Evolutionary conservation across 2,797 vertebrate genomes (phyloP), one percentile per base, ranked within the genome.

Genomic region (Streptopelia turtur): DNA sequence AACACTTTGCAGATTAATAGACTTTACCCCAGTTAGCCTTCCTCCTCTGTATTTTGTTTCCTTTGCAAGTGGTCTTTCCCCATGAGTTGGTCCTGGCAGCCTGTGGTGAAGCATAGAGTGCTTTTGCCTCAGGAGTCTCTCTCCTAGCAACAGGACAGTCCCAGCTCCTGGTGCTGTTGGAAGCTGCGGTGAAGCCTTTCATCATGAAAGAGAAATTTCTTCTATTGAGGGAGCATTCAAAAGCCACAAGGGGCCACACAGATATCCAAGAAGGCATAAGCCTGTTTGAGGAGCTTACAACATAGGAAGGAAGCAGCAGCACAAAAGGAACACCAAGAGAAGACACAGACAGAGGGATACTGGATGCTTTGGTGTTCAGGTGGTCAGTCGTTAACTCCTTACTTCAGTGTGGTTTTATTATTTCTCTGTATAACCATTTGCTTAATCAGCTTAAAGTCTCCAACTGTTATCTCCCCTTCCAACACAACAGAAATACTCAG

Each of bases 21-120:
- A 57, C 11, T 27, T 64, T 21, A 64, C 17, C 8, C 12, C 10
- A 33, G 18, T 27, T 64, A 37, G 57, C 43, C 53, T 63, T 35
- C 17, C 8, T 5, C 6, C 14, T 63, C 56, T 0, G 1, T 18
- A 56, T 35, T 69, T 75, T 41, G 43, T 57, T 64, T 35, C 24
- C 16, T 66, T 87, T 61, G 11, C 35, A 43, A 49, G 60, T 20
- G 47, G 27, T 66, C 66, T 16, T 76, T 78, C 39, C 31, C 30
- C 5, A 4, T 6, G 0, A 0, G 27, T 28, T 53, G 45, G 17
- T 60, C 52, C 39, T 37, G 50, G 33, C 52, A 69, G 35, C 33
- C 52, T 4, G 16, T 11, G 16, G 13, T 37, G 45, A 69, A 79
- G 45, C 9, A 49, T 21, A 0, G 0, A 3, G 20, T 55, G 31